Base-by-base conservation (phyloP, 1,140 invertebrate genomes). In the Tetragonula clypearis region DNA sequence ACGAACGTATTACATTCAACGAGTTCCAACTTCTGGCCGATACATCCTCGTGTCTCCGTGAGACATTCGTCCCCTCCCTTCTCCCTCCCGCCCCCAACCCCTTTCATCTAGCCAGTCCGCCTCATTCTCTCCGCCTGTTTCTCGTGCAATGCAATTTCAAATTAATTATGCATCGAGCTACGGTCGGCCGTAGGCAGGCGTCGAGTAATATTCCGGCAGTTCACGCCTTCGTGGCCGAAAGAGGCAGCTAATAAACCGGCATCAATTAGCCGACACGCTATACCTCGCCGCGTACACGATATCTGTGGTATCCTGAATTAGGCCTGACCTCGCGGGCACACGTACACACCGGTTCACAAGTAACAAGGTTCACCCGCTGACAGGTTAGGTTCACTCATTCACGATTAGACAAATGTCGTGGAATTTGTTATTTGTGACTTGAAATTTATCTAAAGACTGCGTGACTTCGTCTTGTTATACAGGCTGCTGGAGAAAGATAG, bases 221-320 rank as follows among this genome's bases (percentile, higher is more conserved):
- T 93, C 91, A 86, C 91, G 91, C 92, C 88, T 90, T 82, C 88
- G 79, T 82, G 86, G 85, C 87, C 91, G 90, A 93, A 93, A 93
- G 93, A 92, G 92, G 91, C 92, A 92, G 88, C 91, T 92, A 92
- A 93, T 93, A 93, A 93, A 93, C 90, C 91, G 91, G 92, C 92
- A 92, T 92, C 91, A 93, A 93, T 93, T 93, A 93, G 90, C 86
- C 88, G 91, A 90, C 93, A 93, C 93, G 93, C 93, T 92, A 93
- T 71, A 85, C 72, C 81, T 58, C 69, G 60, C 58, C 81, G 68
- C 35, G 56, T 84, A 56, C 71, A 84, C 83, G 76, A 78, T 83
- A 71, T 88, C 85, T 69, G 85, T 66, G 80, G 87, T 88, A 88
- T 87, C 55, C 69, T 41, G 79, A 90, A 91, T 91, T 88, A 91